phyloP scores from a whole-genome alignment of 2,113 vertebrate species.

The Sapajus apella region DNA sequence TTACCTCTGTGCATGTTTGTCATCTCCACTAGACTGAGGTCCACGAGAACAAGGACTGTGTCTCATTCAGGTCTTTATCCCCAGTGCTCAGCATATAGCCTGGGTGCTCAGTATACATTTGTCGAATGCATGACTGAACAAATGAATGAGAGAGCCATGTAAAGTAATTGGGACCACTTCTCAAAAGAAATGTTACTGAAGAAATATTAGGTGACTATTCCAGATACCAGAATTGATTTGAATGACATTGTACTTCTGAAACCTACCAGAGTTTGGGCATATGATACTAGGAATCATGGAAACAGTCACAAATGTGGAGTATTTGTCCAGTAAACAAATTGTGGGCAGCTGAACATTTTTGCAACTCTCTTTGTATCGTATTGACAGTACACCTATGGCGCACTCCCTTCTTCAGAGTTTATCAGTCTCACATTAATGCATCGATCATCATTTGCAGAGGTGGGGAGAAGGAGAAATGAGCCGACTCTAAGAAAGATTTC shows the following conservation, averaged over 20 bases:
- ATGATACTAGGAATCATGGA: neutral
- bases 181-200: neutral
- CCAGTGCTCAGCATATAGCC: neutral
- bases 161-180: neutral
- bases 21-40: neutral
- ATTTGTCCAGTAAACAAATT: neutral
- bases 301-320: neutral
- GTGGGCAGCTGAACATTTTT: neutral
- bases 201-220: neutral
- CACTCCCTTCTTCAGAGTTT: neutral
- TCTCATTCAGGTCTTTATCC: neutral
- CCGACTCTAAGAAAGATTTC: neutral
- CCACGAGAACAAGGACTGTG: neutral
- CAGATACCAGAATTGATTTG: neutral
- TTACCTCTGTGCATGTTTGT: neutral
- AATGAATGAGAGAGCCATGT: neutral
- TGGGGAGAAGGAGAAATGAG: neutral
- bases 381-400: neutral
- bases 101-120: neutral
- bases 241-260: neutral
- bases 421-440: neutral
- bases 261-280: neutral
- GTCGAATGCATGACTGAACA: neutral
- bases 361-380: neutral
- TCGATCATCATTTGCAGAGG: neutral